Base-by-base conservation (phyloP, 2,888 invertebrate genomes). In the Troides helena region DNA sequence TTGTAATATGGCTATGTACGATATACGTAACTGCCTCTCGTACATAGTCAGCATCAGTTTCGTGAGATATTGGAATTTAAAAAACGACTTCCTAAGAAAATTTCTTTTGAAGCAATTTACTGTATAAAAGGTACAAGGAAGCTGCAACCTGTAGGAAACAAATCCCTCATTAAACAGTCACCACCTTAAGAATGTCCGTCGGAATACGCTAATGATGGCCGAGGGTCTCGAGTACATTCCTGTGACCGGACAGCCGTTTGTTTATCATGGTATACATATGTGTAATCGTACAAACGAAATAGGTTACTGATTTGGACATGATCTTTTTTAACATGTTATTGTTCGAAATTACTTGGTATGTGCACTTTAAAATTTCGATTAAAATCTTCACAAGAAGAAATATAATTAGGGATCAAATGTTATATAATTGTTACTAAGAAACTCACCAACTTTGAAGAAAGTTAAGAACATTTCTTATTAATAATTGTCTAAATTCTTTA, bases 81-180 rank as follows among this genome's bases (percentile, higher is more conserved):
- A 39, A 39, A 39, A 39, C 39, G 5, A 18, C 50, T 50, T 50
- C 50, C 18, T 5, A 5, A 17, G 25, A n/a, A 18, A 36, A 30
- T 53, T 21, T 14, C 17, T 25, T 56, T 39, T 39, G 53, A 71
- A 70, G 67, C 58, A 71, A 67, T 70, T 64, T 72, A 72, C 72
- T 69, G 43, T 67, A 67, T 68, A 67, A 74, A 75, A 76, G 74
- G 69, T 36, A 77, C 72, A 72, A 75, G 77, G 75, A 76, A 77
- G 73, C 64, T 65, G 72, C 65, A 50, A 65, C 62, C 68, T 62
- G 57, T 64, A 21, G 56, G 59, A 68, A 69, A 63, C 59, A 56
- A 68, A 72, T 70, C 69, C 65, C 62, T 75, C 71, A 74, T 76
- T 75, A 75, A 65, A 53, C 68, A 53, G 50, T 75, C 74, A 64